Evolutionary conservation across 1,140 invertebrate species (phyloP).

Genomic region (Formica selysi): DNA sequence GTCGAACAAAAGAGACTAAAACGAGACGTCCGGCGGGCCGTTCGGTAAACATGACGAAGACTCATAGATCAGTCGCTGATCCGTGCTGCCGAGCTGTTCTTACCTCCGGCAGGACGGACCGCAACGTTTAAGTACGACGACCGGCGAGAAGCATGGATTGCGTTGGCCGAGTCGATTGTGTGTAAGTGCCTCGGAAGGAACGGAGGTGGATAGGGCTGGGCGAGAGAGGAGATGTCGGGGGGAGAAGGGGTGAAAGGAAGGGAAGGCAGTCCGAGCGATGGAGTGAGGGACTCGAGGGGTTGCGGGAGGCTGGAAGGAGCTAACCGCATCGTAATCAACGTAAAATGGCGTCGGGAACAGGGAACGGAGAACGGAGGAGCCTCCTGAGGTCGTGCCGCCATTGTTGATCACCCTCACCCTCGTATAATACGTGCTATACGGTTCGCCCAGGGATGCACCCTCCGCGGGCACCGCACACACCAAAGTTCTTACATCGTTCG

Average conservation of each 20-base stretch:
- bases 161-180: slow-evolving; percentile 68
- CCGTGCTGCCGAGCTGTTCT: slow-evolving; percentile 57
- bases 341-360: slow-evolving; percentile 84
- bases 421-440: slow-evolving; percentile 68
- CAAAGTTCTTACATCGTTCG: slow-evolving; percentile 25
- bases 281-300: slow-evolving; percentile 53
- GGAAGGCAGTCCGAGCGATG: slow-evolving; percentile 50
- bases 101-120: slow-evolving; percentile 44
- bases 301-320: slow-evolving; percentile 80
- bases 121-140: slow-evolving; percentile 52
- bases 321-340: slow-evolving; percentile 85
- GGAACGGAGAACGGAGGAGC: slow-evolving; percentile 73
- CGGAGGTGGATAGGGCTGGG: slow-evolving; percentile 1
- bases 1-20: slow-evolving; percentile 43
- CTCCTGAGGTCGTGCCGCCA: slow-evolving; percentile 69
- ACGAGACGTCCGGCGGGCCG: slow-evolving; percentile 33
- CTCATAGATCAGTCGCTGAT: slow-evolving; percentile 61
- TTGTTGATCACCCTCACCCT: slow-evolving; percentile 70
- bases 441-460: slow-evolving; percentile 37
- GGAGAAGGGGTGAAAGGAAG: slow-evolving; percentile 34
- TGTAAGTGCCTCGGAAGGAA: slow-evolving; percentile 66
- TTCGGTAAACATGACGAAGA: slow-evolving; percentile 60
- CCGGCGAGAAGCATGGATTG: slow-evolving; percentile 44
- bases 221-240: slow-evolving; percentile 29
- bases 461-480: slow-evolving; percentile 34